Conservation (phyloP, 2,888 invertebrate genomes). For the Acronicta psi region DNA sequence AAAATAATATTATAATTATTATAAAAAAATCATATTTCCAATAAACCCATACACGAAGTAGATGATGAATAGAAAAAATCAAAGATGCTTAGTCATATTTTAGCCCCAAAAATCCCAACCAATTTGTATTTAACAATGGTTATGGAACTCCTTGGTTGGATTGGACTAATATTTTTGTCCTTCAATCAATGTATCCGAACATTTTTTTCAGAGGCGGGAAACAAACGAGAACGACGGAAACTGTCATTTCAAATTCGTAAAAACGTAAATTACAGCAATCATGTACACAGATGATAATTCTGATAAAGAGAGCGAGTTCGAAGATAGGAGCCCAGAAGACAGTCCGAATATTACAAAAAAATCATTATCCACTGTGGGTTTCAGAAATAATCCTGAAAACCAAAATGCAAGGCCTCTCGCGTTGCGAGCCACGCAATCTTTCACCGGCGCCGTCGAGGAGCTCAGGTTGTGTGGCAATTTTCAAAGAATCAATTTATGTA, state of each 20-base stretch:
- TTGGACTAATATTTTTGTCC: slow-evolving; percentile 19
- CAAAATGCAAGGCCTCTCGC: slow-evolving; percentile 76
- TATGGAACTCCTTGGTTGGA: slow-evolving; percentile 22
- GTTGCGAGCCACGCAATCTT: slow-evolving; percentile 83
- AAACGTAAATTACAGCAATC: slow-evolving; percentile 60
- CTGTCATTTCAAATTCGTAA: slow-evolving; percentile 63
- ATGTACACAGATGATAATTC: slow-evolving; percentile 84
- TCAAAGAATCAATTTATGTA: slow-evolving; percentile 77
- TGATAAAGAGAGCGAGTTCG: slow-evolving; percentile 82
- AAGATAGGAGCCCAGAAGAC: slow-evolving; percentile 75
- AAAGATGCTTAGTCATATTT: too few relatives aligned
- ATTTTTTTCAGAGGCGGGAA: slow-evolving; percentile 58
- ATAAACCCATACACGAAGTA: too few relatives aligned
- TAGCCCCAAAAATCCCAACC: too few relatives aligned
- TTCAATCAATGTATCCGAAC: slow-evolving; percentile 29
- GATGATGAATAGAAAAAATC: too few relatives aligned
- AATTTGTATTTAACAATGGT: too few relatives aligned
- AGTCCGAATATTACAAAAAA: slow-evolving; percentile 81
- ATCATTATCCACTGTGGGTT: slow-evolving; percentile 81
- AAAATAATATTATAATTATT: too few relatives aligned
- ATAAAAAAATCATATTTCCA: too few relatives aligned
- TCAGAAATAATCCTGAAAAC: slow-evolving; percentile 76
- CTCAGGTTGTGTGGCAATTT: slow-evolving; percentile 76
- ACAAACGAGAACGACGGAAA: slow-evolving; percentile 71
- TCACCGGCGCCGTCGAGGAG: slow-evolving; percentile 82